Evolutionary conservation across 2,113 vertebrate species (phyloP), one percentile per base, ranked within the genome.

Genomic region (Gopherus flavomarginatus): DNA sequence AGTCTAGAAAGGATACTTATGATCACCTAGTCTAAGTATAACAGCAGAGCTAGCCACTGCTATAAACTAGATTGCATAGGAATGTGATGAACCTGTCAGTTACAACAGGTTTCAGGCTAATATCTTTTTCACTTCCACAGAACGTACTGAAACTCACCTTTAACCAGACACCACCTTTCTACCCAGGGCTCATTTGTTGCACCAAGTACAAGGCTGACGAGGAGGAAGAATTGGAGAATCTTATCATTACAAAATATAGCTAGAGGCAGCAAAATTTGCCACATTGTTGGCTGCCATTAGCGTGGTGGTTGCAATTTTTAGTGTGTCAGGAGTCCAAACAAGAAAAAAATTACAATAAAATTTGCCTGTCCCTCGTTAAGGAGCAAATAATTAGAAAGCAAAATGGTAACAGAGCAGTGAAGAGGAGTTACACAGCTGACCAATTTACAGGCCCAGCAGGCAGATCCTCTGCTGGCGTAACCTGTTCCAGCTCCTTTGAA

Each of bases 371-470:
- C 52, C 49, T 83, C 38, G 38, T 52, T 52, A 47, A 59, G 77
- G 75, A 93, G 53, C 11, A 53, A 54, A 49, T 17, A 14, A 7
- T 57, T 38, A n/a, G 42, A 31, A 81, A 81, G 42, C 2, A 44
- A 57, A 1, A 50, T 3, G 4, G 24, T 47, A 5, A 7, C 14
- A 8, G 42, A 1, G 14, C 57, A 26, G 44, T 26, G n/a, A 75
- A 26, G 2, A 90, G 38, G 49, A 85, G 3, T 12, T 54, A 38
- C 85, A 7, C 3, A 4, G 88, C 35, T 50, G 16, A 26, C 13
- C 1, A 6, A 17, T 8, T 19, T 2, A 29, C 8, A 38, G 3
- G 4, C 72, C 83, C 19, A 35, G 50, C 10, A 3, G 26, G 14
- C 19, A 83, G 49, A 31, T 2, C 5, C 44, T 31, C 42, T 2